phyloP scores from a whole-genome alignment of 2,113 vertebrate species.

The Trogon melanurus region DNA sequence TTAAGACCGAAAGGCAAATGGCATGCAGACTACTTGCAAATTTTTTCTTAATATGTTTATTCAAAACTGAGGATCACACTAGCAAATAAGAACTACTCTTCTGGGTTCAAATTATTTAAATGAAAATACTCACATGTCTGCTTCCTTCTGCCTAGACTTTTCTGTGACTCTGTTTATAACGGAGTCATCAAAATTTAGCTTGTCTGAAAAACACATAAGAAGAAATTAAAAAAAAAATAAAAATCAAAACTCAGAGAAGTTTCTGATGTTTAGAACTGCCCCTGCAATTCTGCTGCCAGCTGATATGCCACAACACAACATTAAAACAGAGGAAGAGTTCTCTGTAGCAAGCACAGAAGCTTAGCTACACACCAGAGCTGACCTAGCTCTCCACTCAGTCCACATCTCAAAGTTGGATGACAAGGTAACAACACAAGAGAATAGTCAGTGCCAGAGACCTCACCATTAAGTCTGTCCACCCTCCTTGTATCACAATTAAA shows the following conservation, averaged over 20 bases:
- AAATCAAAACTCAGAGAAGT: background rate
- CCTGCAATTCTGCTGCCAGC: background rate
- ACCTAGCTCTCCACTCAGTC: background rate
- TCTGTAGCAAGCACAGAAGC: background rate
- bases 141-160: conserved; percentile 81
- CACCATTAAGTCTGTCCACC: background rate
- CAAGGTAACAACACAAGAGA: background rate
- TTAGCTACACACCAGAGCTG: background rate
- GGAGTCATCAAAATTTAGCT: conserved; percentile 80
- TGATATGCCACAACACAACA: background rate
- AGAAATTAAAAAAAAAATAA: background rate
- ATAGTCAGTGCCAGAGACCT: background rate
- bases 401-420: background rate
- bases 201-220: conserved; percentile 72
- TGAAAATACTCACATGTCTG: conserved; percentile 79
- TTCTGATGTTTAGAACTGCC: background rate
- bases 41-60: background rate
- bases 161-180: conserved; percentile 84
- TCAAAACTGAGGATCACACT: background rate
- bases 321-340: background rate
- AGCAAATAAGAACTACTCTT: background rate
- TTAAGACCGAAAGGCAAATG: background rate
- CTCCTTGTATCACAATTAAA: background rate
- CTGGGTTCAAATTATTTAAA: background rate
- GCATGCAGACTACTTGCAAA: background rate